phyloP scores from a whole-genome alignment of 1,140 invertebrate genomes.

The Drosophila truncata region DNA sequence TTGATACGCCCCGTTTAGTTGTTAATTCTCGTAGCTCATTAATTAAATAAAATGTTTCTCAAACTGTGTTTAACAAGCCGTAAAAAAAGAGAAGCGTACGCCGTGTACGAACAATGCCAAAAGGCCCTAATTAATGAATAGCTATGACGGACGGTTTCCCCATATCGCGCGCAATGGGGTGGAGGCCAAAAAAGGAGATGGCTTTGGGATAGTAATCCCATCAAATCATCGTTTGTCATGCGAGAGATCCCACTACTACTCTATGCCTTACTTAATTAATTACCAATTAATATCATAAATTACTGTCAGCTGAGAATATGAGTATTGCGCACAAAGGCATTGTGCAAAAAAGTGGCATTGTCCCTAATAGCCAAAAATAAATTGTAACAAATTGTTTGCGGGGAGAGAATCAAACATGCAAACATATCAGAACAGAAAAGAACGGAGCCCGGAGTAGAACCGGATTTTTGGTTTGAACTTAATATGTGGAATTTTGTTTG shows the following conservation, averaged over 20 bases:
- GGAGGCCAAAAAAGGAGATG: conserved; percentile 49
- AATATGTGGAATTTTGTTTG: conserved; percentile 55
- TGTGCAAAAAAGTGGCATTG: conserved; percentile 23
- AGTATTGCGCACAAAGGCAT: conserved; percentile 32
- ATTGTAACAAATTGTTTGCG: conserved; percentile 67
- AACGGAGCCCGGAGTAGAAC: conserved; percentile 43
- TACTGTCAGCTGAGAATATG: conserved; percentile 24
- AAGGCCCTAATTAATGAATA: conserved; percentile 71
- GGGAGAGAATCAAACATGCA: conserved; percentile 9
- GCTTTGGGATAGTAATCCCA: conserved; percentile 34
- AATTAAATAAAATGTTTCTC: conserved; percentile 61
- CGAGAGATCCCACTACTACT: conserved; percentile 9
- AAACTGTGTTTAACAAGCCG: conserved; percentile 62
- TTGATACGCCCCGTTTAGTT: conserved; percentile 61
- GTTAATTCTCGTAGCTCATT: conserved; percentile 67
- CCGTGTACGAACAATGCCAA: conserved; percentile 27
- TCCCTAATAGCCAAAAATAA: conserved; percentile 35
- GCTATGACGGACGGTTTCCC: conserved; percentile 38
- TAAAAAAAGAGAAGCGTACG: conserved; percentile 40
- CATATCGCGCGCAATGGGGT: conserved; percentile 33
- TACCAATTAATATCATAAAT: conserved; percentile 76
- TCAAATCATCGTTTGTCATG: conserved; percentile 44
- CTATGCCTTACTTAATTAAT: conserved; percentile 60
- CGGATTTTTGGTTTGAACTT: conserved; percentile 64
- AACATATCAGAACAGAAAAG: conserved; percentile 18